Conservation (phyloP, 1,140 invertebrate species). For the Diprion similis region DNA sequence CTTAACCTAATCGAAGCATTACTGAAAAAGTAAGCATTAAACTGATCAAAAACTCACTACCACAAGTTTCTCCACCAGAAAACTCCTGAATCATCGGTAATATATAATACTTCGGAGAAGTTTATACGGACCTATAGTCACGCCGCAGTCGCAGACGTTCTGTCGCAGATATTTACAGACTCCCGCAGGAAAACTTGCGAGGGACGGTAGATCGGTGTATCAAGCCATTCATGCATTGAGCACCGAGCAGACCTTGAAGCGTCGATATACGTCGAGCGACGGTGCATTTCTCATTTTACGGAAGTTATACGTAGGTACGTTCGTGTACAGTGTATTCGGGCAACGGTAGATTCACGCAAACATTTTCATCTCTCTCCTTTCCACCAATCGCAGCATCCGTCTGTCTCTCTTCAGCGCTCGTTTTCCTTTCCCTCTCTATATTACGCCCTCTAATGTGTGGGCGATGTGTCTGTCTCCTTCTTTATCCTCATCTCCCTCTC, state of each 20-base stretch:
- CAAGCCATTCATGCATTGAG: neutral
- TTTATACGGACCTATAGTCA: too few species aligned
- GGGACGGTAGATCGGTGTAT: neutral
- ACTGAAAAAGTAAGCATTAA: too few species aligned
- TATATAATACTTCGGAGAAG: too few species aligned
- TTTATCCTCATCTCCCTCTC: slow-evolving; percentile 27
- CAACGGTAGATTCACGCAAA: neutral
- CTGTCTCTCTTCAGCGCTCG: slow-evolving; percentile 21
- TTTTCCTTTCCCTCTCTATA: slow-evolving; percentile 26
- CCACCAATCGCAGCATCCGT: slow-evolving; percentile 25
- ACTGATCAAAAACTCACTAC: too few species aligned
- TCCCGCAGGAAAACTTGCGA: too few species aligned
- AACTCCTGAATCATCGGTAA: too few species aligned
- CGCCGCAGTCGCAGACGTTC: too few species aligned
- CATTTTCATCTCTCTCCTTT: slow-evolving; percentile 17
- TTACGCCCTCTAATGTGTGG: slow-evolving; percentile 30
- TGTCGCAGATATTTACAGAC: too few species aligned
- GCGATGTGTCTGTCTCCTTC: slow-evolving; percentile 12
- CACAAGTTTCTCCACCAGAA: too few species aligned
- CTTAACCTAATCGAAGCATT: too few species aligned
- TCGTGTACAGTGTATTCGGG: too few species aligned
- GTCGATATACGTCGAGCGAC: neutral
- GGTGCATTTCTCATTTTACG: slow-evolving; percentile 2
- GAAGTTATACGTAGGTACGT: neutral
- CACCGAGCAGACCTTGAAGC: neutral